Conservation (phyloP, 1,140 invertebrate species). For the Wasmannia auropunctata region DNA sequence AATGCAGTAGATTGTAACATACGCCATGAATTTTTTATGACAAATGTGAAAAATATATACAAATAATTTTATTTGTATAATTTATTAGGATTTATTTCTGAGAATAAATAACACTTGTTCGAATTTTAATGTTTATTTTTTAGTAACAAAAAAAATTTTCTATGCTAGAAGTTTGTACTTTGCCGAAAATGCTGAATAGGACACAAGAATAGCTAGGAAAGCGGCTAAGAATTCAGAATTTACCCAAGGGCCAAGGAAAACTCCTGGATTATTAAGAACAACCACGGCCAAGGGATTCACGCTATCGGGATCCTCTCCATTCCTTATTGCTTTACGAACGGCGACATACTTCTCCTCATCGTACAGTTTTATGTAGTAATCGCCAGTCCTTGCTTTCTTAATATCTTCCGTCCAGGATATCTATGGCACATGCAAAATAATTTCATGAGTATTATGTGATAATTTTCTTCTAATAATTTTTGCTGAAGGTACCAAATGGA, state of each 20-base stretch:
- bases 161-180: conserved; percentile 91
- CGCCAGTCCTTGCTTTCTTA: conserved; percentile 91
- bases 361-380: conserved; percentile 92
- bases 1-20: neutral
- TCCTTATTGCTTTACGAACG: conserved; percentile 91
- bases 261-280: conserved; percentile 92
- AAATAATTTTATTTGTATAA: neutral
- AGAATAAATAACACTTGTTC: conserved; percentile 22
- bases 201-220: conserved; percentile 91
- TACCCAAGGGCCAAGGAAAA: conserved; percentile 96
- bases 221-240: conserved; percentile 96
- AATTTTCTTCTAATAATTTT: neutral
- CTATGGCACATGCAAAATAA: conserved; percentile 82
- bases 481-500: neutral
- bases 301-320: conserved; percentile 88
- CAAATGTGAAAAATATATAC: neutral
- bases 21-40: neutral
- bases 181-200: conserved; percentile 94
- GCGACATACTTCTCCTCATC: conserved; percentile 96
- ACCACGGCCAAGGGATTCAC: conserved; percentile 92
- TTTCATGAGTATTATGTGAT: neutral
- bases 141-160: conserved; percentile 32
- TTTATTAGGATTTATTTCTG: neutral
- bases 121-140: conserved; percentile 31
- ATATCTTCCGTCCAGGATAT: conserved; percentile 96